Evolutionary conservation across 2,113 vertebrate genomes (phyloP).

Genomic region (Pantherophis guttatus): DNA sequence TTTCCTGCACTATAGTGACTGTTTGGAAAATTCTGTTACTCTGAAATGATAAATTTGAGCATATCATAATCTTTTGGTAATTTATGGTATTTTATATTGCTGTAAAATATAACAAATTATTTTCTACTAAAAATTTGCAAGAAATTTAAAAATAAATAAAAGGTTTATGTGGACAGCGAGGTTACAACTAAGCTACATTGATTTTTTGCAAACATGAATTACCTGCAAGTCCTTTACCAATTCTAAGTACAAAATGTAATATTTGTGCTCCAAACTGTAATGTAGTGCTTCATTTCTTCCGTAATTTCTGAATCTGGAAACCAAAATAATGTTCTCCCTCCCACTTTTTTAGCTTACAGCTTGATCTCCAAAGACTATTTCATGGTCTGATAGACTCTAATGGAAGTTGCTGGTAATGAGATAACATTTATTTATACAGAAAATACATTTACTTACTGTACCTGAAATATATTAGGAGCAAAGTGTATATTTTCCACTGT

Average conservation of each 20-base stretch:
- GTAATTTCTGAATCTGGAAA: constrained; percentile 69
- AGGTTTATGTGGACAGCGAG: constrained; percentile 49
- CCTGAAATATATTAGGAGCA: constrained; percentile 59
- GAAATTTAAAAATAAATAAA: constrained; percentile 46
- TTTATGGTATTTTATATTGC: constrained; percentile 17
- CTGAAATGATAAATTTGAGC: background rate
- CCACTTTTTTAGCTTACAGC: constrained; percentile 63
- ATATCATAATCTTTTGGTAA: constrained; percentile 5
- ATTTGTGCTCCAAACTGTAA: constrained; percentile 63
- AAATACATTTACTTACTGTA: constrained; percentile 67
- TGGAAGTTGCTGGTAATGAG: constrained; percentile 74
- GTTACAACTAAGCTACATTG: constrained; percentile 45
- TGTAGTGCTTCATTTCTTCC: constrained; percentile 70
- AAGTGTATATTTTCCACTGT: constrained; percentile 37
- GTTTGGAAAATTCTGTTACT: constrained; percentile 11
- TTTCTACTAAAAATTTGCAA: constrained; percentile 38
- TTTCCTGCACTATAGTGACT: background rate
- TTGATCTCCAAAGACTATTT: constrained; percentile 78
- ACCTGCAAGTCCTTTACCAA: constrained; percentile 58
- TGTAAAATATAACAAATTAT: constrained; percentile 31
- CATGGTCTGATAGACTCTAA: constrained; percentile 76
- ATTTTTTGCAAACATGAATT: constrained; percentile 50
- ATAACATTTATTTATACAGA: constrained; percentile 77
- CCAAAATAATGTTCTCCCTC: constrained; percentile 67
- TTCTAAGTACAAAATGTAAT: constrained; percentile 63